Percentiles rank a stretch among this genome's conserved stretches.
Evolutionary conservation across 2,888 invertebrate genomes (phyloP).

Genomic region (Adelphocoris suturalis): DNA sequence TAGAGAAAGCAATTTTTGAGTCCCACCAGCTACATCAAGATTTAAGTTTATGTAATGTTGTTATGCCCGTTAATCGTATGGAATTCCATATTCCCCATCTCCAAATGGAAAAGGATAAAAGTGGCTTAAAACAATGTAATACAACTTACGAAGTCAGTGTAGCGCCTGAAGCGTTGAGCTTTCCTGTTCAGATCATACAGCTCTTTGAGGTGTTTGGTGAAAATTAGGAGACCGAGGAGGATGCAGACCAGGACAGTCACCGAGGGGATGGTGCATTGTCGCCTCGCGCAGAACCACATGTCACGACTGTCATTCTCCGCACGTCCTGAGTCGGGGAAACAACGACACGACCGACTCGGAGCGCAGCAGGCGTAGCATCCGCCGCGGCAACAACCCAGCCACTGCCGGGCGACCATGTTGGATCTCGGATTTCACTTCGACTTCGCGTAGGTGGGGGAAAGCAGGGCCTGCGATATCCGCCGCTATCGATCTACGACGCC

Average conservation of each 20-base stretch:
- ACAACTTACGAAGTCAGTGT: slow-evolving; percentile 72
- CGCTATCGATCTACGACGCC: slow-evolving; percentile 23
- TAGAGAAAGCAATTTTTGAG: too few relatives aligned
- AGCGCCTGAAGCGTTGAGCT: slow-evolving; percentile 73
- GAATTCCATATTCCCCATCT: background rate
- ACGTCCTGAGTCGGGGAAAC: slow-evolving; percentile 34
- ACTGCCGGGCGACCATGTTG: slow-evolving; percentile 55
- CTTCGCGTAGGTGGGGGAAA: slow-evolving; percentile 40
- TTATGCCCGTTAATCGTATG: too few relatives aligned
- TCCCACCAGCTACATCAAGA: too few relatives aligned
- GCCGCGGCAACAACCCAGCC: slow-evolving; percentile 8
- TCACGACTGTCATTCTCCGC: slow-evolving; percentile 70
- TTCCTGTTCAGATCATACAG: slow-evolving; percentile 73
- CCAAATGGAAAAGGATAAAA: background rate
- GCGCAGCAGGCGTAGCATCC: background rate
- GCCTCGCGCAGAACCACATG: slow-evolving; percentile 73
- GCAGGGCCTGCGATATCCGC: slow-evolving; percentile 3
- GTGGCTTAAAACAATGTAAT: background rate
- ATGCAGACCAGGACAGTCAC: slow-evolving; percentile 72
- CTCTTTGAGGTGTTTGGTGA: slow-evolving; percentile 73
- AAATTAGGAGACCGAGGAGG: slow-evolving; percentile 70
- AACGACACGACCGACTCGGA: slow-evolving; percentile 35
- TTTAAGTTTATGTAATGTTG: too few relatives aligned
- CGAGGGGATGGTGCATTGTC: slow-evolving; percentile 72
- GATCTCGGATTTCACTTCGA: slow-evolving; percentile 58